phyloP scores from a whole-genome alignment of 2,888 invertebrate species.

The Siphlonurus alternatus region DNA sequence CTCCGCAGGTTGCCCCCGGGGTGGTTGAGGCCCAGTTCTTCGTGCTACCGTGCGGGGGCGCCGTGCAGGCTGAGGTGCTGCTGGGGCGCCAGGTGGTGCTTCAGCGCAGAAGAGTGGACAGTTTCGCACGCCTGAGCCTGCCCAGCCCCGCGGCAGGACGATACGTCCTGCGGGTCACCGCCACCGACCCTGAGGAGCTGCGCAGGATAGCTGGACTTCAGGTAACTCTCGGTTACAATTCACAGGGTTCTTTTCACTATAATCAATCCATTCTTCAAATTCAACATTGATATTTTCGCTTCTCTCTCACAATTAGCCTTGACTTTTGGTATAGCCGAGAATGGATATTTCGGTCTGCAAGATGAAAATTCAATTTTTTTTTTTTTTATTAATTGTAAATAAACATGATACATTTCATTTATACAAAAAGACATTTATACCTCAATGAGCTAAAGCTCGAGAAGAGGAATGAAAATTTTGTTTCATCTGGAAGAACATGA shows the following conservation, averaged over 20 bases:
- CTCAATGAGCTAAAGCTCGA: too few species aligned
- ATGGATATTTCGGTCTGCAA: too few species aligned
- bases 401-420: too few species aligned
- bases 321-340: too few species aligned
- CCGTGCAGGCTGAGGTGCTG: conserved; percentile 23
- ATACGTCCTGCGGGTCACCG: conserved; percentile 32
- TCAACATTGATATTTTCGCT: too few species aligned
- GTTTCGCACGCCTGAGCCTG: conserved; percentile 29
- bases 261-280: conserved; percentile 1
- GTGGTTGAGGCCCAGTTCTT: conserved; percentile 23
- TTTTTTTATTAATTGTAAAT: too few species aligned
- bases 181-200: conserved; percentile 33
- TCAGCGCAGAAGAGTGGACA: conserved; percentile 26
- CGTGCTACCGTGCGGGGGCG: conserved; percentile 37
- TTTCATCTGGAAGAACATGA: too few species aligned
- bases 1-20: conserved; percentile 7
- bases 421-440: too few species aligned
- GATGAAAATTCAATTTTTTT: too few species aligned
- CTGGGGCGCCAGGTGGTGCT: conserved; percentile 21
- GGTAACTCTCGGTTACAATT: conserved; percentile 27
- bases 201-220: conserved; percentile 32
- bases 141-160: conserved; percentile 27
- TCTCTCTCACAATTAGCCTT: too few species aligned
- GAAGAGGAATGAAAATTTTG: too few species aligned
- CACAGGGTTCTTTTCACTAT: too few species aligned